A percentile compares a stretch with the other conserved stretches of the same genome.
Evolutionary conservation across 2,888 invertebrate species (phyloP).

Genomic region (Trichacis sp.): DNA sequence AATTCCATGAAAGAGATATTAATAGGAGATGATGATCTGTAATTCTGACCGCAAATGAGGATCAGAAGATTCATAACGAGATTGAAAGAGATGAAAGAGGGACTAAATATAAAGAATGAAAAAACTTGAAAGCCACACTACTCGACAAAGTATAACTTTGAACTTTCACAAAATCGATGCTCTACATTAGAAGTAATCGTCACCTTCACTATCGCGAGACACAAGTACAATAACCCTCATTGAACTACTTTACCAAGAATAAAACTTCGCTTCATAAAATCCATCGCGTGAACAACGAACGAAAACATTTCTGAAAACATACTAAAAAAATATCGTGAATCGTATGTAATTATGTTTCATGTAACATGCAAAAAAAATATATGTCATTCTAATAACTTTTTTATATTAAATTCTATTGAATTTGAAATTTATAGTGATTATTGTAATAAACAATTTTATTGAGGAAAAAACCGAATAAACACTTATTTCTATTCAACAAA

Average conservation of each 20-base stretch:
- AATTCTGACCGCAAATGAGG: background rate
- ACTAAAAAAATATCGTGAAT: no score
- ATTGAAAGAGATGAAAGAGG: background rate
- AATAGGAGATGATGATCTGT: background rate
- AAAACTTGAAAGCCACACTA: background rate
- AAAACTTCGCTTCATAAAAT: constrained; percentile 28
- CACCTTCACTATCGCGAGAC: constrained; percentile 17
- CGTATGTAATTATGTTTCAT: no score
- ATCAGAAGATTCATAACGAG: background rate
- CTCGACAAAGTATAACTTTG: no score
- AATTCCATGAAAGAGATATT: background rate
- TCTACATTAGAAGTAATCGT: constrained; percentile 23
- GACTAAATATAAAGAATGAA: background rate
- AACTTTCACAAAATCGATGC: constrained; percentile 9
- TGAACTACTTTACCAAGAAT: constrained; percentile 28
- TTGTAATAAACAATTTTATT: no score
- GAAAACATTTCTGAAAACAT: background rate
- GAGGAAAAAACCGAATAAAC: no score
- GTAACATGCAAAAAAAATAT: no score
- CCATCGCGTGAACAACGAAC: constrained; percentile 31
- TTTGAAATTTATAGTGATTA: no score
- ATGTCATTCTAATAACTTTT: no score
- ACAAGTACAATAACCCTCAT: constrained; percentile 26
- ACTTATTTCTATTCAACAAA: no score
- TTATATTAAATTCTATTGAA: no score